Evolutionary conservation across 2,888 invertebrate species (phyloP).

Genomic region (Megalurothrips usitatus): DNA sequence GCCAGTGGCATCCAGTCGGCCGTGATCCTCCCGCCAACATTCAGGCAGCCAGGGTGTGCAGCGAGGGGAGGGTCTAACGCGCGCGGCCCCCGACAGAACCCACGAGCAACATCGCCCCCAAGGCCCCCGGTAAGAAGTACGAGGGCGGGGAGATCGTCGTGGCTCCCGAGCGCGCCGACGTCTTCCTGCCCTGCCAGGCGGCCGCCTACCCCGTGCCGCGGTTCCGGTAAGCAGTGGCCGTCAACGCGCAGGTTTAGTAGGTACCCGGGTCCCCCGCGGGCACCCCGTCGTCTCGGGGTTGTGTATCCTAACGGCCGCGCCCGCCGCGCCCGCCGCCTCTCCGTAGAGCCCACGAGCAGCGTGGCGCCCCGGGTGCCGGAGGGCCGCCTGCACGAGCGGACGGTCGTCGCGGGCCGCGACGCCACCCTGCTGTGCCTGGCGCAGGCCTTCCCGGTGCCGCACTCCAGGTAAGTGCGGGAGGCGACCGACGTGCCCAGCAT

Average conservation of each 20-base stretch:
- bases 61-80: background rate
- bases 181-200: constrained; percentile 42
- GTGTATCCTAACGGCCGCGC: too few species aligned
- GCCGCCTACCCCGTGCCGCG: constrained; percentile 39
- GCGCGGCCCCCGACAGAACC: constrained; percentile 44
- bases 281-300: too few species aligned
- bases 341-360: constrained; percentile 39
- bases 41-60: constrained; percentile 34
- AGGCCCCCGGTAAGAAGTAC: constrained; percentile 45
- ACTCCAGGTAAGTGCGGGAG: constrained; percentile 56
- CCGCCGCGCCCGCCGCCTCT: background rate
- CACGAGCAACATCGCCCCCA: constrained; percentile 49
- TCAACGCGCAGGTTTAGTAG: too few species aligned
- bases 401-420: constrained; percentile 37
- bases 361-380: constrained; percentile 38
- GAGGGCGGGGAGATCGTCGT: constrained; percentile 41
- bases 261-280: background rate
- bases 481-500: background rate
- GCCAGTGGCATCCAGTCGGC: too few species aligned
- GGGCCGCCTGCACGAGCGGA: constrained; percentile 48
- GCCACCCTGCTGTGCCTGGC: constrained; percentile 43
- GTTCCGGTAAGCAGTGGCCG: constrained; percentile 36
- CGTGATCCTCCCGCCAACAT: constrained; percentile 30
- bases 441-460: constrained; percentile 44
- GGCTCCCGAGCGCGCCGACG: constrained; percentile 36